phyloP scores from a whole-genome alignment of 1,140 invertebrate genomes.

The Microplitis mediator region DNA sequence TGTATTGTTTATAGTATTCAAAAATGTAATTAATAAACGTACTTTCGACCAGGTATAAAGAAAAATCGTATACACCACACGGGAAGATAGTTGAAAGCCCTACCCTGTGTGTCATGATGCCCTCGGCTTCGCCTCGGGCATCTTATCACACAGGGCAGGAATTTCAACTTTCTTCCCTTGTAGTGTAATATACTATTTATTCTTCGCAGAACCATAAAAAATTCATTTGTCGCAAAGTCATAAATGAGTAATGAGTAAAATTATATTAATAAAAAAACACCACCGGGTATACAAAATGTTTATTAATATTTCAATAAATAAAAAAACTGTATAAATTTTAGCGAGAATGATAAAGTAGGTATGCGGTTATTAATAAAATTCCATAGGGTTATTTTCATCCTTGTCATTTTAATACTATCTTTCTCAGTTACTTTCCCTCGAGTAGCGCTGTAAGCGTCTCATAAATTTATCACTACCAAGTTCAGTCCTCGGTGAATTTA shows the following conservation, averaged over 20 bases:
- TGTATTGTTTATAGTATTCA: too few species aligned
- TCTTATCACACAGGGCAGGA: too few species aligned
- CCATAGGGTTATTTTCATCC: neutral
- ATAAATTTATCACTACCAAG: conserved; percentile 14
- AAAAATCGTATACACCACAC: too few species aligned
- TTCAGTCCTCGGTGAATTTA: conserved; percentile 8
- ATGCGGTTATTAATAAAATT: conserved; percentile 20
- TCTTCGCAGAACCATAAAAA: neutral
- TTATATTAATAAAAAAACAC: neutral
- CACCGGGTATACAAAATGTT: neutral
- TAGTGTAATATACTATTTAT: too few species aligned
- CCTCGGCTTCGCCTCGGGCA: too few species aligned
- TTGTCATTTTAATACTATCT: neutral
- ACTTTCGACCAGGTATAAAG: too few species aligned
- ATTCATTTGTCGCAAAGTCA: neutral
- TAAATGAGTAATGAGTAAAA: neutral
- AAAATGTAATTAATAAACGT: too few species aligned
- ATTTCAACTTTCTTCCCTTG: too few species aligned
- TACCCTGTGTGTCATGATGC: too few species aligned
- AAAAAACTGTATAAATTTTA: neutral
- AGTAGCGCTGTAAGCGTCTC: neutral
- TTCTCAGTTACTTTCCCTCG: neutral
- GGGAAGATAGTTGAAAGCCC: too few species aligned
- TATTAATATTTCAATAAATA: neutral
- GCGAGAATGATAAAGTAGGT: neutral